A percentile compares a stretch with the other conserved stretches of the same genome.
Evolutionary conservation across 2,888 invertebrate species (phyloP).

Genomic region (Dyspetes luteomarginatus): DNA sequence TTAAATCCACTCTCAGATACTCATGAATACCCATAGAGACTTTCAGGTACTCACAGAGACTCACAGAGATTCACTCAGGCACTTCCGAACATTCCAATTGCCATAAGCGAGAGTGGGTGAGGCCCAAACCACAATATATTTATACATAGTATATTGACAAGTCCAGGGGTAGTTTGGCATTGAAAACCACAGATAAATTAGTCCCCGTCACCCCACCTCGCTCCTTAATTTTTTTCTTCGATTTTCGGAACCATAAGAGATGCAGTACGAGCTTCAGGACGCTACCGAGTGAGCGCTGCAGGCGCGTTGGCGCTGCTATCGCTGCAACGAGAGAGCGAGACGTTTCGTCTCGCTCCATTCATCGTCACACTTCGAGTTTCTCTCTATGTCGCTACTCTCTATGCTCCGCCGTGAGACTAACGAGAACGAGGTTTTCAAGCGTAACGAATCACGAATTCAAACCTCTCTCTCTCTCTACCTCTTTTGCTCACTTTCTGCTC

Average conservation of each 20-base stretch:
- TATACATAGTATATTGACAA: too few relatives aligned
- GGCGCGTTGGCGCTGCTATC: conserved; percentile 30
- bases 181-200: conserved; percentile 63
- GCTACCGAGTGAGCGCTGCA: too few relatives aligned
- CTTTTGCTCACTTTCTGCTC: conserved; percentile 29
- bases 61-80: too few relatives aligned
- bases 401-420: conserved; percentile 43
- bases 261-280: conserved; percentile 44
- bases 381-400: conserved; percentile 14
- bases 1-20: too few relatives aligned
- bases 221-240: neutral
- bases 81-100: too few relatives aligned
- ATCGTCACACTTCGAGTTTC: neutral
- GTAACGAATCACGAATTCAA: conserved; percentile 60
- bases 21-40: too few relatives aligned
- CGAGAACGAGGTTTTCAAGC: conserved; percentile 62
- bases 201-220: conserved; percentile 30
- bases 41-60: too few relatives aligned
- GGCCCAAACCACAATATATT: too few relatives aligned
- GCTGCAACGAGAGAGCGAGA: conserved; percentile 32
- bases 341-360: conserved; percentile 30
- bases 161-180: conserved; percentile 19
- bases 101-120: too few relatives aligned
- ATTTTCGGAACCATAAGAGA: conserved; percentile 36
- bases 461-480: conserved; percentile 26